Percentiles rank a stretch among this genome's conserved stretches.
Conservation (phyloP, 1,140 invertebrate species). For the Drosophila nikananu region DNA sequence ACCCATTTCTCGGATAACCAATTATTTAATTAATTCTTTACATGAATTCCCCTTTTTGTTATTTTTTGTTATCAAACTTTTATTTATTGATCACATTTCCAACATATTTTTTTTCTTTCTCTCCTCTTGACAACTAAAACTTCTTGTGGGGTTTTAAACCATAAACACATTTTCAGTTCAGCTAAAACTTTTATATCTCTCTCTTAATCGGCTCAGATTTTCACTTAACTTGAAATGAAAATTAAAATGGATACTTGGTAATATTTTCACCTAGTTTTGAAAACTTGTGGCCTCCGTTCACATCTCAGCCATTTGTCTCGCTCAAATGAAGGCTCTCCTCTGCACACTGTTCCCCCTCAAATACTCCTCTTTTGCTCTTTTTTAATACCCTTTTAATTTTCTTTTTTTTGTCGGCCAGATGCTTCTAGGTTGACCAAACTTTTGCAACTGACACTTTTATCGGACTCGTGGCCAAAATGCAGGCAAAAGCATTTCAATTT, state of each 20-base stretch:
- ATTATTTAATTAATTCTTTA: not conserved
- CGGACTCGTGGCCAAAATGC: conserved; percentile 58
- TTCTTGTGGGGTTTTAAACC: not conserved
- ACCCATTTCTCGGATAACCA: too few relatives aligned
- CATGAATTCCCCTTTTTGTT: not conserved
- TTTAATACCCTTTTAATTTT: conserved; percentile 36
- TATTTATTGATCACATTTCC: not conserved
- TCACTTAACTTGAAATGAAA: conserved; percentile 3
- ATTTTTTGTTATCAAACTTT: not conserved
- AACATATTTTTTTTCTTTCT: not conserved
- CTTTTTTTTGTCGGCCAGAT: conserved; percentile 39
- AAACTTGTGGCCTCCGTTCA: conserved; percentile 19
- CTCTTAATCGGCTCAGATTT: not conserved
- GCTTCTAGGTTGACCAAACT: conserved; percentile 51
- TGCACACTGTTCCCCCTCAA: not conserved
- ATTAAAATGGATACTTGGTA: conserved; percentile 20
- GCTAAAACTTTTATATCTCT: conserved; percentile 1
- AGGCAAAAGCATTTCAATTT: conserved; percentile 50
- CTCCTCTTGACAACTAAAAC: not conserved
- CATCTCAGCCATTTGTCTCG: conserved; percentile 20
- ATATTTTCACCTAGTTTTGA: conserved; percentile 23
- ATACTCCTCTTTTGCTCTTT: not conserved
- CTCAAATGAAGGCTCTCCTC: conserved; percentile 17
- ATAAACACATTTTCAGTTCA: not conserved
- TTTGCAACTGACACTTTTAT: conserved; percentile 71